Evolutionary conservation across 2,888 invertebrate genomes (phyloP).

Genomic region (Escarpia spicata): DNA sequence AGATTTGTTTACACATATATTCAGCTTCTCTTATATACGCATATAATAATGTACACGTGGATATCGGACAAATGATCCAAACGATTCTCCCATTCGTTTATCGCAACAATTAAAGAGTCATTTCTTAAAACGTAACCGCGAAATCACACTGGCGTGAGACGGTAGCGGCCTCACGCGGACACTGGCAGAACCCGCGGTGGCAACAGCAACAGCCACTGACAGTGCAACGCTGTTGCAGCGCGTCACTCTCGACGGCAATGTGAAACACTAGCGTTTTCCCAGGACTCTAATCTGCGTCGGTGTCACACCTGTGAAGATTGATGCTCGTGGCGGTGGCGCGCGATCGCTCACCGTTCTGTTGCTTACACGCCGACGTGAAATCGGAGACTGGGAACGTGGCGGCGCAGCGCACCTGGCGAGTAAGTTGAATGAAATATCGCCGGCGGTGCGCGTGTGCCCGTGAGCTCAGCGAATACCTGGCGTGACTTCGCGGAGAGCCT

Average conservation of each 20-base stretch:
- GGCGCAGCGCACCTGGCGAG: conserved; percentile 13
- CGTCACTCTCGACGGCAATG: not conserved
- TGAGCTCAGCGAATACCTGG: not conserved
- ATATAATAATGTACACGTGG: not conserved
- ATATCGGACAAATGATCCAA: not conserved
- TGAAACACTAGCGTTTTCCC: not conserved
- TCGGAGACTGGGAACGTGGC: conserved; percentile 9
- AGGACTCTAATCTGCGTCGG: conserved; percentile 1
- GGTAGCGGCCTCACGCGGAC: not conserved
- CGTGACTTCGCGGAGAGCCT: not conserved
- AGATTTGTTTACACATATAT: not conserved
- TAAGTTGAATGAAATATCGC: conserved; percentile 16
- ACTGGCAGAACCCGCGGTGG: not conserved
- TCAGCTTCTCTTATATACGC: not conserved
- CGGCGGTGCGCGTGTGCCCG: not conserved
- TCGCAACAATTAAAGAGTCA: not conserved
- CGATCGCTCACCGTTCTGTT: not conserved
- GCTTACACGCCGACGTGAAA: not conserved
- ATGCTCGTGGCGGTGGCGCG: not conserved
- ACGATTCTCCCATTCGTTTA: not conserved
- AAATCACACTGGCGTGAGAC: not conserved
- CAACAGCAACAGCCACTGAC: not conserved
- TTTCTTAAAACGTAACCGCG: not conserved
- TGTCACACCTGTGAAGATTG: conserved; percentile 6
- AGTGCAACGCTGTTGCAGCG: not conserved